A percentile compares a stretch with the other conserved stretches of the same genome.
Evolutionary conservation across 2,888 invertebrate genomes (phyloP).

Genomic region (Cantharis flavilabris): DNA sequence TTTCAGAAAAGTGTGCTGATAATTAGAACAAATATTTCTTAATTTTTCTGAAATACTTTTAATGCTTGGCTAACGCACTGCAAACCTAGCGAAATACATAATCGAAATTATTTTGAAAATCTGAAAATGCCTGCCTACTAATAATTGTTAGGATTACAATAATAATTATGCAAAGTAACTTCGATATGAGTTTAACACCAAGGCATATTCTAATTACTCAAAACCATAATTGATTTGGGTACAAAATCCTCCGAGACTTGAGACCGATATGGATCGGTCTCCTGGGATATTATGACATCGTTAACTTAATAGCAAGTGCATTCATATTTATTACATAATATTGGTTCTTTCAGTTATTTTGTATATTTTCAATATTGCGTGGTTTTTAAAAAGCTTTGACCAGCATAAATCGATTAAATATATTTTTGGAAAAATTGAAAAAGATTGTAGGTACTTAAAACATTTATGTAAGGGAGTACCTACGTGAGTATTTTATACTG

Average conservation of each 20-base stretch:
- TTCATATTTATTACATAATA: slow-evolving; percentile 36
- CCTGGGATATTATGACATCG: slow-evolving; percentile 40
- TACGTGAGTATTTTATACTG: too few relatives aligned
- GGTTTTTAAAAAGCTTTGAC: background rate
- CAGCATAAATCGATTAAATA: background rate
- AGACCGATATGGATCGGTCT: slow-evolving; percentile 42
- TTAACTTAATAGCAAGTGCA: slow-evolving; percentile 35
- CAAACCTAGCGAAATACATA: background rate
- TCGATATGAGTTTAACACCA: slow-evolving; percentile 18
- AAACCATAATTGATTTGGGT: slow-evolving; percentile 43
- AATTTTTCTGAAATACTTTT: too few relatives aligned
- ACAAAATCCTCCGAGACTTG: slow-evolving; percentile 37
- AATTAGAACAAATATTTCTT: too few relatives aligned
- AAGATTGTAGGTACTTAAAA: too few relatives aligned
- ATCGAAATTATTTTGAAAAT: background rate
- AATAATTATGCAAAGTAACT: slow-evolving; percentile 1
- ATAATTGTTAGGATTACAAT: background rate
- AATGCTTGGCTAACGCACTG: too few relatives aligned
- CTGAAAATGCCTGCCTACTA: background rate
- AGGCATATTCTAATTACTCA: slow-evolving; percentile 42
- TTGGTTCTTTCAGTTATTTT: background rate
- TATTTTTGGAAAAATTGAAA: background rate
- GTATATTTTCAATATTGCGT: background rate
- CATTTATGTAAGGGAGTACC: too few relatives aligned
- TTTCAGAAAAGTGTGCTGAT: too few relatives aligned